Evolutionary conservation across 2,113 vertebrate genomes (phyloP), one percentile per base, ranked within the genome.

Genomic region (Gallinago media): DNA sequence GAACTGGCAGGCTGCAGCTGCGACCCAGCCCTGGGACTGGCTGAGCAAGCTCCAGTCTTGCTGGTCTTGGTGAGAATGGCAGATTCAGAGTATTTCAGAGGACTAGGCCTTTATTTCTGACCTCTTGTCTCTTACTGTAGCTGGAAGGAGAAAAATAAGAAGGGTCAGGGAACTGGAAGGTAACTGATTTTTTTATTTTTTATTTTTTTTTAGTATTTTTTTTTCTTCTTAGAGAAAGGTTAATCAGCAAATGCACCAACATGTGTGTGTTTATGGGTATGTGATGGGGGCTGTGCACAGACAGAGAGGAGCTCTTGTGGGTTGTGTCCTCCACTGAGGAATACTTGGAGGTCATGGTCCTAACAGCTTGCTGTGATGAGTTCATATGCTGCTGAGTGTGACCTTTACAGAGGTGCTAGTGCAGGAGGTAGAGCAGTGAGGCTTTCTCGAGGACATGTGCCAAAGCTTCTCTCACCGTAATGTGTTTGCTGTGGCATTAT

Each of bases 1-100:
- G 95, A 96, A 55, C 17, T 8, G 17, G 52, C 70, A 91, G n/a
- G 58, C 71, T 95, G 79, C n/a, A 88, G 82, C 66, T 82, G 47
- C 74, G 27, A 61, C 76, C 32, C 80, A 79, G 86, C 91, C 94
- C 72, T 92, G 67, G 80, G 36, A 74, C 0, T 0, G 75, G 83
- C 73, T n/a, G 58, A 70, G 38, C 6, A 20, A 3, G 3, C 61
- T 65, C 44, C 29, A 18, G 38, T 29, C 49, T 44, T 62, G 25
- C 56, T 82, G 78, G 38, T 68, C 42, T 65, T 50, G 34, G 26
- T 91, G 55, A 81, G 56, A 89, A 65, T 3, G 14, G 55, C 32
- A 63, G 47, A 15, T 40, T 52, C 2, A 3, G 25, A 42, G 34
- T 4, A 3, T 68, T 90, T 87, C 34, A 49, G 54, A 56, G 29